Evolutionary conservation across 2,888 invertebrate species (phyloP).

Genomic region (Volucella inflata): DNA sequence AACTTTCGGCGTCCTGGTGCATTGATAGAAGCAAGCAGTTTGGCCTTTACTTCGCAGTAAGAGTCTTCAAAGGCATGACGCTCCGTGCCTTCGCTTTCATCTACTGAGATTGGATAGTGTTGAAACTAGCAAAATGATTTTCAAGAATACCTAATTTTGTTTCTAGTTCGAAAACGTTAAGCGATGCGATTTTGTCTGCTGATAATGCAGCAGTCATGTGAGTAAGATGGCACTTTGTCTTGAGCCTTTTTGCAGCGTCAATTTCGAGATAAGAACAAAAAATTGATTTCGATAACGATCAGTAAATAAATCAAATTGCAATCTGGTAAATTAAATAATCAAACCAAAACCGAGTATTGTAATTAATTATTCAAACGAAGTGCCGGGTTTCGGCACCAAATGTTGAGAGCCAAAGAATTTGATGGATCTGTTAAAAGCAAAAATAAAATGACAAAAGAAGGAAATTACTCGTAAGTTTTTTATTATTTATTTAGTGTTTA

Average conservation of each 20-base stretch:
- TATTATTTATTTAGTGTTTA: too few relatives aligned
- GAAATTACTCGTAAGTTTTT: too few relatives aligned
- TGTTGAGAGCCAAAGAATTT: too few relatives aligned
- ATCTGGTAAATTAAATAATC: too few relatives aligned
- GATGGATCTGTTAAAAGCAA: too few relatives aligned
- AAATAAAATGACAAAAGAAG: too few relatives aligned
- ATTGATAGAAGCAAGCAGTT: background rate
- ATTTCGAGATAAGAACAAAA: background rate
- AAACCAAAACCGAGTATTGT: too few relatives aligned
- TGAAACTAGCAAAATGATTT: background rate
- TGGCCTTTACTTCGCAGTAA: background rate
- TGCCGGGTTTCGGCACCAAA: too few relatives aligned
- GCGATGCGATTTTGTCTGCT: background rate
- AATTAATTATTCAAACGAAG: too few relatives aligned
- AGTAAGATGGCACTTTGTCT: background rate
- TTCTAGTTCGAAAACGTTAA: background rate
- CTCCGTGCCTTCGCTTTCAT: background rate
- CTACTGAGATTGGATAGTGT: background rate
- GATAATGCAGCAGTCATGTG: background rate
- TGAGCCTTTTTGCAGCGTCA: background rate
- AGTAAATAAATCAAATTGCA: too few relatives aligned
- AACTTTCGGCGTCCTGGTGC: too few relatives aligned
- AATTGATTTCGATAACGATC: too few relatives aligned
- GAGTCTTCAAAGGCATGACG: background rate
- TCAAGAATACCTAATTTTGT: background rate